A percentile compares a stretch with the other conserved stretches of the same genome.
Evolutionary conservation across 2,797 vertebrate species (phyloP).

Genomic region (Craterocephalus amniculus): DNA sequence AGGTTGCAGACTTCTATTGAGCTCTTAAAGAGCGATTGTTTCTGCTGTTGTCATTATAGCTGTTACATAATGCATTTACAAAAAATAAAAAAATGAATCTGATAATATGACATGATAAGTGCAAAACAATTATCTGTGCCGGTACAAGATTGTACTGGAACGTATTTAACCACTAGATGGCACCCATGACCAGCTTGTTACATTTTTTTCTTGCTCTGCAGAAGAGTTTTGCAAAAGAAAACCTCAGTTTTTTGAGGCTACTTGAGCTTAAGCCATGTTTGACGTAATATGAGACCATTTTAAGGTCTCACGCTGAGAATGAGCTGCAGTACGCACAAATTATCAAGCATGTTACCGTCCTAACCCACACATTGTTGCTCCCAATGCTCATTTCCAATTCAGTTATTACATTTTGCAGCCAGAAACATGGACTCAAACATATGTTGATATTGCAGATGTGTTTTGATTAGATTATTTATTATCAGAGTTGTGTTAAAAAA

Average conservation of each 20-base stretch:
- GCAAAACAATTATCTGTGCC: slow-evolving; percentile 3
- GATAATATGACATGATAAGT: background rate
- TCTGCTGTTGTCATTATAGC: background rate
- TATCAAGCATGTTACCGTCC: slow-evolving; percentile 10
- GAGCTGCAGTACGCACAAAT: slow-evolving; percentile 31
- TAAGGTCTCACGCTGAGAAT: background rate
- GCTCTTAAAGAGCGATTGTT: slow-evolving; percentile 1
- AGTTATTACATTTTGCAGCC: background rate
- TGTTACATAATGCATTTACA: slow-evolving; percentile 11
- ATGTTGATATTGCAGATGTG: background rate
- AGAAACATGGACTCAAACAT: background rate
- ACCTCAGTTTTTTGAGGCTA: slow-evolving; percentile 2
- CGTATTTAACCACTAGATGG: slow-evolving; percentile 57
- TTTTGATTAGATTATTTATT: background rate
- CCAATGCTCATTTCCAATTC: background rate
- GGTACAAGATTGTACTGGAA: background rate
- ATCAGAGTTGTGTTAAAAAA: background rate
- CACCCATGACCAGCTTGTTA: slow-evolving; percentile 23
- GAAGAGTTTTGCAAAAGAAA: background rate
- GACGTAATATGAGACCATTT: background rate
- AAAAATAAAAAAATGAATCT: background rate
- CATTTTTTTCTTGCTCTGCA: background rate
- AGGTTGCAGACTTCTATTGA: background rate
- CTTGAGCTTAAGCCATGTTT: background rate
- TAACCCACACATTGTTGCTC: slow-evolving; percentile 3